These are phyloP conservation scores for Eospalax fontanierii DNA, from an alignment of 2,797 vertebrate genomes.

Conservation along the genomic window DNA sequence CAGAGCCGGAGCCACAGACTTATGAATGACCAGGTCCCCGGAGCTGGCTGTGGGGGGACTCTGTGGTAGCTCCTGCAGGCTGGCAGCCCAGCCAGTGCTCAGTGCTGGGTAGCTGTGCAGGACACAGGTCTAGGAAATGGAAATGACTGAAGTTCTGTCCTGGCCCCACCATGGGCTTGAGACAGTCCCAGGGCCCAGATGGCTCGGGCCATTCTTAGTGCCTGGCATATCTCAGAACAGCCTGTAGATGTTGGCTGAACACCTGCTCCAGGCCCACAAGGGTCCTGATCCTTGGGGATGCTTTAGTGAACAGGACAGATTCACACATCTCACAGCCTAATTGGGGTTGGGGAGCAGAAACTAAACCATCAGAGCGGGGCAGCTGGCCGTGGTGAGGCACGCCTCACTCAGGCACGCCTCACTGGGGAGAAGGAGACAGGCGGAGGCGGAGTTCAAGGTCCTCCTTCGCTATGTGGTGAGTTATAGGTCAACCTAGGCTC, in stretches of 20 bases:
- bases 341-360: not conserved
- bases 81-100: not conserved
- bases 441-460: not conserved
- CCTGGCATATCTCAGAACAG: not conserved
- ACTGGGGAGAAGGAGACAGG: not conserved
- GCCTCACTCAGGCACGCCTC: too few species aligned
- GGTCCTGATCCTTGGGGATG: not conserved
- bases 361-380: not conserved
- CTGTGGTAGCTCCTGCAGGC: not conserved
- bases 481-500: not conserved
- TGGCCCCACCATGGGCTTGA: not conserved
- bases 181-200: not conserved
- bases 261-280: not conserved
- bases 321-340: not conserved
- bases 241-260: not conserved
- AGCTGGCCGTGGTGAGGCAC: too few species aligned
- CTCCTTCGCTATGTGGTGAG: not conserved
- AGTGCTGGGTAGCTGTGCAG: too few species aligned
- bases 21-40: not conserved
- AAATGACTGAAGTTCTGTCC: not conserved
- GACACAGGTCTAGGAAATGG: too few species aligned
- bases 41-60: not conserved
- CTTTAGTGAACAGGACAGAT: not conserved
- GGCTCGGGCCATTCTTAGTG: accelerated
- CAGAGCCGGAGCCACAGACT: not conserved